Base-by-base conservation (phyloP, 2,113 vertebrate species). In the Sander vitreus region DNA sequence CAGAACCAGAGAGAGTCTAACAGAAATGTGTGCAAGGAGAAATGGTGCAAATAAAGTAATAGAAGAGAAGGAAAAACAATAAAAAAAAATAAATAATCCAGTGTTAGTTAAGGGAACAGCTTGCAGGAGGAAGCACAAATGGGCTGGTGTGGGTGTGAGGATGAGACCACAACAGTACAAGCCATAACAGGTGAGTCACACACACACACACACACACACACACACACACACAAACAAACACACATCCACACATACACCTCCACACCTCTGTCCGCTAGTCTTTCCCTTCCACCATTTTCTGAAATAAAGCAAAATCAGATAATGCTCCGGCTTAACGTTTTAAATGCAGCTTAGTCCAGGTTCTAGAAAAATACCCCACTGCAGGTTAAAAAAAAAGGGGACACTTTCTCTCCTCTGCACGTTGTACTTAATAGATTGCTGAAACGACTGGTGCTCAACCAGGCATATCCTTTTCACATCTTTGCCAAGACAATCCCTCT, bases 401-500 rank as follows among this genome's bases (percentile, higher is more conserved):
- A 39, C 58, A 76, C 83, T 80, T 78, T 57, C 65, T 78, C 73
- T 85, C 77, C 60, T 67, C 33, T 81, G 60, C 30, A 36, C 16
- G 43, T 73, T 85, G 66, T 73, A 72, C 78, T 82, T 93, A 91
- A 91, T 88, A 91, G 81, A 92, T 92, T 92, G 87, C 89, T 89
- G 84, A 88, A 90, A 90, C 71, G 54, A 86, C 78, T 77, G 88
- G 80, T 85, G 87, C 1, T 81, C 87, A 91, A 79, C 90, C 89
- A 86, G 90, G 89, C 93, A 85, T 81, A 85, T 90, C 92, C 80
- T 71, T 78, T 73, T 81, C 85, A 88, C 89, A 89, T 92, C 92
- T 92, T 87, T 88, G 89, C 91, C 92, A 93, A 90, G 85, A 89
- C 91, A 84, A 88, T 89, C 90, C 88, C 84, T 89, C 83, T 86